phyloP scores from a whole-genome alignment of 2,888 invertebrate genomes.

The Cryptocheilus praepositus region DNA sequence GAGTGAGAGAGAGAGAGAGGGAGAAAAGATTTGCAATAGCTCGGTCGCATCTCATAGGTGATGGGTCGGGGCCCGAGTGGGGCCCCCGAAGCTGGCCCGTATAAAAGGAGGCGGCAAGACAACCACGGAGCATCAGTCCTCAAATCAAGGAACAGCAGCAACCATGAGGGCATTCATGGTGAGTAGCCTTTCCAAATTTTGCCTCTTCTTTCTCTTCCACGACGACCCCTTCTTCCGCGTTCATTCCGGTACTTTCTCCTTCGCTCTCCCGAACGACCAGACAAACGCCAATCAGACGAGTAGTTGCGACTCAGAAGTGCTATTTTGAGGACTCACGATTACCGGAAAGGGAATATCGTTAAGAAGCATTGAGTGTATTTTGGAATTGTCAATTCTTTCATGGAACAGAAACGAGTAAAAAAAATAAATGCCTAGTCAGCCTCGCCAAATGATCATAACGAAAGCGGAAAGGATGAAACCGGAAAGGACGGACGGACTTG shows the following conservation, averaged over 20 bases:
- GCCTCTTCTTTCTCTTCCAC: conserved; percentile 21
- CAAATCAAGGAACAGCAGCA: conserved; percentile 72
- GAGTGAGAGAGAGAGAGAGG: conserved; percentile 26
- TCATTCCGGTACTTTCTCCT: not conserved
- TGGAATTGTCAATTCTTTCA: conserved; percentile 9
- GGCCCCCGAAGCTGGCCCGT: conserved; percentile 60
- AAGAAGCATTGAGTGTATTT: conserved; percentile 16
- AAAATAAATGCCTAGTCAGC: too few relatives aligned
- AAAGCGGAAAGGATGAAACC: too few relatives aligned
- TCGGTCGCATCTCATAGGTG: conserved; percentile 72
- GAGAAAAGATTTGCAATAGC: conserved; percentile 65
- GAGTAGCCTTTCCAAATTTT: conserved; percentile 61
- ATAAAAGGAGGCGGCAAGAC: conserved; percentile 72
- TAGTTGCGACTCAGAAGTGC: not conserved
- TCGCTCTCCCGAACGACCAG: not conserved
- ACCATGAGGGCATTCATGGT: conserved; percentile 75
- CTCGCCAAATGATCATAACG: too few relatives aligned
- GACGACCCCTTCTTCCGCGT: not conserved
- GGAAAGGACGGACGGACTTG: too few relatives aligned
- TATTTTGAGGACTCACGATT: not conserved
- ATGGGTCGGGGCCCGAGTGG: conserved; percentile 70
- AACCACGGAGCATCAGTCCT: conserved; percentile 74
- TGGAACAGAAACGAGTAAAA: conserved; percentile 11
- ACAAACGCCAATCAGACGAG: not conserved
- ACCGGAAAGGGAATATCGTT: not conserved